Evolutionary conservation across 2,797 vertebrate species (phyloP).

Genomic region (Nyctibius grandis): DNA sequence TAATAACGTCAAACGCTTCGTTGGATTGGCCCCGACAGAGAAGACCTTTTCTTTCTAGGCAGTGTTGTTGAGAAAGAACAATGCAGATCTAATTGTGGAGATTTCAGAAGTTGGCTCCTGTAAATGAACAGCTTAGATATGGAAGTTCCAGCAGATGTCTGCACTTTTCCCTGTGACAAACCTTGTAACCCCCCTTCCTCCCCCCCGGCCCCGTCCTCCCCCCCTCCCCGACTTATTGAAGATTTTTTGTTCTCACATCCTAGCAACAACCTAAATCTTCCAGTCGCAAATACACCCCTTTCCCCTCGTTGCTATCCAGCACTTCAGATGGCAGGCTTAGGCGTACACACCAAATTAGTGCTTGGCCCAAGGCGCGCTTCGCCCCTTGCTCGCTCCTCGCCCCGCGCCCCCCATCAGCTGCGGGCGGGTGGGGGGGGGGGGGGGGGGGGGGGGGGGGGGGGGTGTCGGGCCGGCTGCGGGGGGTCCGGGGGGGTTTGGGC

Average conservation of each 20-base stretch:
- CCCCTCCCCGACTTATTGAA: constrained; percentile 52
- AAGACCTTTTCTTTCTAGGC: constrained; percentile 81
- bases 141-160: constrained; percentile 79
- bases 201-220: constrained; percentile 27
- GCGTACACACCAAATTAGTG: constrained; percentile 37
- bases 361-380: background rate
- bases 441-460: too few species aligned
- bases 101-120: constrained; percentile 84
- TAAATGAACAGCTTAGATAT: constrained; percentile 82
- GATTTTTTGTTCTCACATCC: constrained; percentile 72
- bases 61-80: constrained; percentile 83
- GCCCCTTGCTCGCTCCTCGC: background rate
- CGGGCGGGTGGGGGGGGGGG: background rate
- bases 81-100: constrained; percentile 84
- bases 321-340: constrained; percentile 45
- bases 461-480: background rate
- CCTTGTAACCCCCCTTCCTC: constrained; percentile 48
- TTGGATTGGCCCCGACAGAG: constrained; percentile 86
- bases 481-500: background rate
- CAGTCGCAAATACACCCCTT: constrained; percentile 65
- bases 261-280: constrained; percentile 80
- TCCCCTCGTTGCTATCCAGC: constrained; percentile 53
- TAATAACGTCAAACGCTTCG: constrained; percentile 95
- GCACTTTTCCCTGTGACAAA: constrained; percentile 68
- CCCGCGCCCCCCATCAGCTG: background rate